phyloP scores from a whole-genome alignment of 2,888 invertebrate species.

The Agrotis ipsilon region DNA sequence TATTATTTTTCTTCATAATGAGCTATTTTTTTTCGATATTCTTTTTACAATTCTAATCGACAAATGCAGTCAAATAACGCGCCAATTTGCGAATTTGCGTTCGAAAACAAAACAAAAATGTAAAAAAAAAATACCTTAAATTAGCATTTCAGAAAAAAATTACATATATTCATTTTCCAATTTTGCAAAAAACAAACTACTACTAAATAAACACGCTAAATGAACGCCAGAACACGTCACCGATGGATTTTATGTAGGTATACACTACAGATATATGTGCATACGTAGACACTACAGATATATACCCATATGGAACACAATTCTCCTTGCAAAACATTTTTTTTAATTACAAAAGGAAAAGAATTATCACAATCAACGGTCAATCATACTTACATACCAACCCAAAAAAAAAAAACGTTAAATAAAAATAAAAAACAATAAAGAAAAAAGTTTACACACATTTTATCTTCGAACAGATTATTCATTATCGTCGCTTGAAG shows the following conservation, averaged over 20 bases:
- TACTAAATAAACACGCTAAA: neutral
- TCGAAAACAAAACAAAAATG: neutral
- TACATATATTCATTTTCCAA: neutral
- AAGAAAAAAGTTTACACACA: constrained; percentile 82
- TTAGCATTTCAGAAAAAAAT: neutral
- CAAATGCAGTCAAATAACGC: neutral
- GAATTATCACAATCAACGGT: too few relatives aligned
- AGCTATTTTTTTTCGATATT: neutral
- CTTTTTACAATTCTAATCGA: neutral
- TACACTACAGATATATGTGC: too few relatives aligned
- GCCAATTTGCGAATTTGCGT: neutral
- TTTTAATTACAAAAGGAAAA: too few relatives aligned
- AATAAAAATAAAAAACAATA: constrained; percentile 31
- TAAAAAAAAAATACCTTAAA: neutral
- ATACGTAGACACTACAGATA: too few relatives aligned
- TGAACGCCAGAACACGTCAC: constrained; percentile 4
- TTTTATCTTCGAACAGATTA: constrained; percentile 90
- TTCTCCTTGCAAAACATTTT: neutral
- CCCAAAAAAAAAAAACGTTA: constrained; percentile 30
- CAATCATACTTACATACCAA: neutral
- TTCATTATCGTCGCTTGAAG: constrained; percentile 67
- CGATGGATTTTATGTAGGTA: neutral
- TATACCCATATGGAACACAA: constrained; percentile 12
- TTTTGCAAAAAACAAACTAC: too few relatives aligned
- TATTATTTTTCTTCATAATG: too few relatives aligned